phyloP scores from a whole-genome alignment of 2,888 invertebrate genomes.

The Thelaira solivaga region DNA sequence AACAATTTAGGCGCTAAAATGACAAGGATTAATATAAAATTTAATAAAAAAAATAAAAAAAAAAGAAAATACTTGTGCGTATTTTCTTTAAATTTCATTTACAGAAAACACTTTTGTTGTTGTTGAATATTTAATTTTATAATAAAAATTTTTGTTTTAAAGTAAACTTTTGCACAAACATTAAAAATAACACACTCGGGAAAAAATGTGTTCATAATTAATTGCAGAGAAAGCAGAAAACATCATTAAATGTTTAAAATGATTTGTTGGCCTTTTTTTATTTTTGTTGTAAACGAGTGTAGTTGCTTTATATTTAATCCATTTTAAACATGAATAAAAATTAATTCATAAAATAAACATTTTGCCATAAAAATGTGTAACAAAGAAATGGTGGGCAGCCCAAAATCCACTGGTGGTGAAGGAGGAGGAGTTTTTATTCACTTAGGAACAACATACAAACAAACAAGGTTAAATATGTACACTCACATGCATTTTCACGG shows the following conservation, averaged over 20 bases:
- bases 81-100: neutral
- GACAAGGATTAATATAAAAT: neutral
- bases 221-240: neutral
- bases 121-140: too few relatives aligned
- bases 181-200: neutral
- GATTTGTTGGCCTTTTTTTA: slow-evolving; percentile 17
- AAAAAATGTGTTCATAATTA: neutral
- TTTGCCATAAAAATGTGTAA: slow-evolving; percentile 9
- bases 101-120: too few relatives aligned
- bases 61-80: neutral
- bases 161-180: too few relatives aligned
- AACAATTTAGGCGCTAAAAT: neutral
- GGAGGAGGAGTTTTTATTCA: neutral
- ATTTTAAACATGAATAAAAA: slow-evolving; percentile 16
- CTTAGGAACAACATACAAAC: neutral
- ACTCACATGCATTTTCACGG: neutral
- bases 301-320: slow-evolving; percentile 17
- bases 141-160: too few relatives aligned
- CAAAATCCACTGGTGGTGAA: too few relatives aligned
- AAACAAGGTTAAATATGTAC: neutral
- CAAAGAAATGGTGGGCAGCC: neutral
- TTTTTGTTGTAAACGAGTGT: neutral
- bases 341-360: slow-evolving; percentile 45
- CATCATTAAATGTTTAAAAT: slow-evolving; percentile 18
- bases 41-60: neutral